A percentile compares a stretch with the other conserved stretches of the same genome.
Conservation (phyloP, 2,797 vertebrate genomes). For the Ateles fusciceps region DNA sequence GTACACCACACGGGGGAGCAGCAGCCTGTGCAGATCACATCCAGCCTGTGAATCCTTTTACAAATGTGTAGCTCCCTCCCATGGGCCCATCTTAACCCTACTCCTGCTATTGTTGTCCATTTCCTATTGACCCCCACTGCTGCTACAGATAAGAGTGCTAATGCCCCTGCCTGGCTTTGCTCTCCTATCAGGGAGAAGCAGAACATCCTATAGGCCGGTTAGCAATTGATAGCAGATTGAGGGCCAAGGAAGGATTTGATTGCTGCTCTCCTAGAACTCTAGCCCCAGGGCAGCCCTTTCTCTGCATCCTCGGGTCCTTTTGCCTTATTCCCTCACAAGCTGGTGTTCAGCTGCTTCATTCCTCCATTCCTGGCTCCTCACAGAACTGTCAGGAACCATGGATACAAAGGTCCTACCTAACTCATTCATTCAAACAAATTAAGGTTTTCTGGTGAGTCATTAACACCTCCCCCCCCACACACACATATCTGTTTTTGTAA, state of each 20-base stretch:
- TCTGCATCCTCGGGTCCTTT: neutral
- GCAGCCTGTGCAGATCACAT: neutral
- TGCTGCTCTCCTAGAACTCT: neutral
- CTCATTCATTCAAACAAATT: slow-evolving; percentile 60
- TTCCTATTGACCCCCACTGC: neutral
- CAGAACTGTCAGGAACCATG: neutral
- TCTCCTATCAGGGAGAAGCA: neutral
- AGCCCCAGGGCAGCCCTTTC: neutral
- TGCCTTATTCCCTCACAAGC: slow-evolving; percentile 7
- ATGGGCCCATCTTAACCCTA: neutral
- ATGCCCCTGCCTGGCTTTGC: neutral
- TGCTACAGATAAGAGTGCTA: neutral
- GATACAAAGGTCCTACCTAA: slow-evolving; percentile 35
- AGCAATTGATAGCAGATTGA: neutral
- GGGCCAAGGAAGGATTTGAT: neutral
- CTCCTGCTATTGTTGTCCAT: neutral
- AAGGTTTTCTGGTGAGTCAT: slow-evolving; percentile 54
- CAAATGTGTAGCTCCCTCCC: neutral
- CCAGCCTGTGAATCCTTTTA: neutral
- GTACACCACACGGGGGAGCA: neutral
- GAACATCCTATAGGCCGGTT: neutral
- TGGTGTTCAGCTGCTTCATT: neutral
- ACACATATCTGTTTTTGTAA: slow-evolving; percentile 21
- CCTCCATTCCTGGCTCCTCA: slow-evolving; percentile 24
- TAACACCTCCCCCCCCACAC: neutral